A percentile compares a stretch with the other conserved stretches of the same genome.
These are phyloP conservation scores for Procambarus virginalis DNA, from an alignment of 1,140 invertebrate species.

Conservation along the genomic window DNA sequence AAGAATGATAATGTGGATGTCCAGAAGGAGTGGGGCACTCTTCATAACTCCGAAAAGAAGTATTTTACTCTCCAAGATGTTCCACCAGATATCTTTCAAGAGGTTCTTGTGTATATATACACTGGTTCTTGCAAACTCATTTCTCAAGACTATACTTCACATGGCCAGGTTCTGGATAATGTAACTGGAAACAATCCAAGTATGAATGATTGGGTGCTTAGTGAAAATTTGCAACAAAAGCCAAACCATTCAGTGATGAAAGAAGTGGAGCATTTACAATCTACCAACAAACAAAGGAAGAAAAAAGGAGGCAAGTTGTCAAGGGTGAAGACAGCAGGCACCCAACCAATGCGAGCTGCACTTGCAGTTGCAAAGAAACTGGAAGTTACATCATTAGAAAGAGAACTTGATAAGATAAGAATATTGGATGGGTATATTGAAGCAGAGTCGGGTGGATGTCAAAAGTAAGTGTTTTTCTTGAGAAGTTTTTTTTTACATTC, in stretches of 20 bases:
- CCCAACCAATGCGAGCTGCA: not conserved
- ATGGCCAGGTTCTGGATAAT: not conserved
- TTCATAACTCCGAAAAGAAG: slow-evolving; percentile 1
- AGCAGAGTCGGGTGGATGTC: not conserved
- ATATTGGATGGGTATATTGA: slow-evolving; percentile 1
- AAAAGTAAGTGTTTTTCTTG: not conserved
- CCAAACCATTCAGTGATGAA: not conserved
- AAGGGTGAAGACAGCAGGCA: not conserved
- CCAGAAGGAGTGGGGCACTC: slow-evolving; percentile 41
- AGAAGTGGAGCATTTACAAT: slow-evolving; percentile 4
- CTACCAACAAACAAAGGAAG: slow-evolving; percentile 32
- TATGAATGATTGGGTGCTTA: not conserved
- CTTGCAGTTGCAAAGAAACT: slow-evolving; percentile 27
- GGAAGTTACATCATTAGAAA: slow-evolving; percentile 26
- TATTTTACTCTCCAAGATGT: slow-evolving; percentile 76
- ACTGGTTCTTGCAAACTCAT: slow-evolving; percentile 80
- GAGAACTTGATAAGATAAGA: not conserved
- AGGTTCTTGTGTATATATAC: slow-evolving; percentile 81
- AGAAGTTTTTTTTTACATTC: no score
- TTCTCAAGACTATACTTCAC: not conserved
- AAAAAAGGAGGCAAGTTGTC: slow-evolving; percentile 24
- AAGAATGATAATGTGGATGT: slow-evolving; percentile 67
- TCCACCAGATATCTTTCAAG: slow-evolving; percentile 79
- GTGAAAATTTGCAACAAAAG: slow-evolving; percentile 1
- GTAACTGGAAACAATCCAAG: not conserved